Evolutionary conservation across 2,113 vertebrate species (phyloP).

Genomic region (Myodes glareolus): DNA sequence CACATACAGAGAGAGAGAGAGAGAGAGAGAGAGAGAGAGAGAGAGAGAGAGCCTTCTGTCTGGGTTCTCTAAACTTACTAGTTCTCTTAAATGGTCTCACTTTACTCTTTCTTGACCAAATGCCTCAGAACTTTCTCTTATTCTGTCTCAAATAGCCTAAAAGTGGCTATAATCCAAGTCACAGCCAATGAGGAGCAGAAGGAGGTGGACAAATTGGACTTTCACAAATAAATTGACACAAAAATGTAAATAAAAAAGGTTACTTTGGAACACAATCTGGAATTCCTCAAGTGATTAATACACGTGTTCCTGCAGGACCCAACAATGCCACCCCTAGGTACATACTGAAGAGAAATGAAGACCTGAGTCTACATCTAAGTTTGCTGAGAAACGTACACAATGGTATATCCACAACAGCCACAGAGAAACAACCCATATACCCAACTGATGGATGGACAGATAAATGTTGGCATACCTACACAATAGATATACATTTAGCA

Average conservation of each 20-base stretch:
- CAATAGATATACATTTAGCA: background rate
- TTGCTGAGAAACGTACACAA: background rate
- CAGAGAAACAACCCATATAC: background rate
- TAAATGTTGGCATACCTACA: background rate
- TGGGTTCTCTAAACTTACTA: background rate
- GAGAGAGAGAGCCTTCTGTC: background rate
- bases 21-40: too few relatives aligned
- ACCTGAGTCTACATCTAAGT: background rate
- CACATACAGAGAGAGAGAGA: background rate
- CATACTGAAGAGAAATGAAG: background rate
- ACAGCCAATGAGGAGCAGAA: background rate
- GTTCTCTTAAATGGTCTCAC: background rate
- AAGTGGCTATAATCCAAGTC: background rate
- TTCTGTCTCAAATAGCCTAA: background rate
- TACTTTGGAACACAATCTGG: too few relatives aligned
- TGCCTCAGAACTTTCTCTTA: background rate
- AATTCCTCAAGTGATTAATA: too few relatives aligned
- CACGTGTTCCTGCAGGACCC: background rate
- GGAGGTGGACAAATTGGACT: background rate
- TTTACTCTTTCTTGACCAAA: constrained; percentile 3
- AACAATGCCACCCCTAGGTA: background rate
- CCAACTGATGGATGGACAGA: background rate
- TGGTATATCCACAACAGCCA: background rate
- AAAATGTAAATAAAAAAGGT: too few relatives aligned
- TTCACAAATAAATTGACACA: background rate